These are phyloP conservation scores for Acrocera orbiculus DNA, from an alignment of 2,888 invertebrate species.

Conservation along the genomic window DNA sequence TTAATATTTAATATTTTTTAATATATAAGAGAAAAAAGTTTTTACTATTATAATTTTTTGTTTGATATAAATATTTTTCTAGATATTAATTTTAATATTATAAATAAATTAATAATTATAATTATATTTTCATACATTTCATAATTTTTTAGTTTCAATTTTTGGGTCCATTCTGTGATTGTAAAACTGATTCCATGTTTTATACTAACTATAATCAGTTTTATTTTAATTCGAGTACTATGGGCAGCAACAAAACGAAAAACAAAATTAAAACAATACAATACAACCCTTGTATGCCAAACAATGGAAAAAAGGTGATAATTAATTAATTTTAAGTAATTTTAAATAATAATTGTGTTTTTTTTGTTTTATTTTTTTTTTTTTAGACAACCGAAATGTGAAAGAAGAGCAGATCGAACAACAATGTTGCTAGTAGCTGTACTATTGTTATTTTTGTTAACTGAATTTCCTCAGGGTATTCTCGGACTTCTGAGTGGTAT, in stretches of 20 bases:
- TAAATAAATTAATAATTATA: neutral
- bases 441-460: conserved; percentile 65
- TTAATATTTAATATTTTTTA: neutral
- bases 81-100: too few species aligned
- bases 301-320: conserved; percentile 15
- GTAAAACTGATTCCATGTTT: conserved; percentile 59
- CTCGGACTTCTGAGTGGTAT: conserved; percentile 54
- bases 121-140: neutral
- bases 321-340: neutral
- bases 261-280: conserved; percentile 47
- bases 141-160: conserved; percentile 35
- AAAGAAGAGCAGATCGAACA: conserved; percentile 66
- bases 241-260: conserved; percentile 60
- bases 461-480: conserved; percentile 73
- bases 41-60: neutral
- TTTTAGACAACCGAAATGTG: conserved; percentile 36
- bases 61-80: too few species aligned
- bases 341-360: neutral
- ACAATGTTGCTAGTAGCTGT: conserved; percentile 81
- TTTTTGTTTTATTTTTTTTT: conserved; percentile 11
- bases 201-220: conserved; percentile 49
- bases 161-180: conserved; percentile 59
- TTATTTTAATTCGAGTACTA: conserved; percentile 44
- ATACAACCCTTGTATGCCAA: conserved; percentile 32
- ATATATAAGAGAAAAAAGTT: neutral